Conservation (phyloP, 2,113 vertebrate genomes). For the Microcebus lehilahytsara region DNA sequence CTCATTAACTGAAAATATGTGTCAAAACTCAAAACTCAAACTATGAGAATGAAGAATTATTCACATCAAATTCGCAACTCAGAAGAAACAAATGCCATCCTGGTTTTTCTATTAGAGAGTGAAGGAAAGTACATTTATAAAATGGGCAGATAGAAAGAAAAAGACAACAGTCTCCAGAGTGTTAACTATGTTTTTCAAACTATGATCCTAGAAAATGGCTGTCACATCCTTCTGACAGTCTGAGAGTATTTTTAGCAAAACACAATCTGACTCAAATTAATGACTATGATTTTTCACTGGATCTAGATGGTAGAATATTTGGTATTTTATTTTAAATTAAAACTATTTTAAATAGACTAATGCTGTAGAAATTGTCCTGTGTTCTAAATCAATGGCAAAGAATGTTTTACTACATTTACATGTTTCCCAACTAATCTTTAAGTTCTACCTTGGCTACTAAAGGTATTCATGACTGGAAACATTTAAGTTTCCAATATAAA, state of each 20-base stretch:
- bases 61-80: background rate
- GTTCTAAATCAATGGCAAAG: background rate
- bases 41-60: background rate
- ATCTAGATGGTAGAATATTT: background rate
- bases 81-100: background rate
- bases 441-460: background rate
- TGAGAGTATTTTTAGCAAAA: conserved; percentile 18
- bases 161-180: background rate
- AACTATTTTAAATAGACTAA: background rate
- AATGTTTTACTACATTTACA: background rate
- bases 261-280: background rate
- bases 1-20: background rate
- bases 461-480: background rate
- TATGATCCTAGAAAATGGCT: background rate
- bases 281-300: background rate
- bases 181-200: background rate
- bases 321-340: conserved; percentile 8
- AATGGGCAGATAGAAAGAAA: background rate
- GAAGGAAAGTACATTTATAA: background rate
- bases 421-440: background rate
- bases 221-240: background rate
- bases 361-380: background rate
- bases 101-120: background rate
- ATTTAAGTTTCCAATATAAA: background rate
- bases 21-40: background rate